Conservation (phyloP, 1,140 invertebrate genomes). For the Calycopis cecrops region DNA sequence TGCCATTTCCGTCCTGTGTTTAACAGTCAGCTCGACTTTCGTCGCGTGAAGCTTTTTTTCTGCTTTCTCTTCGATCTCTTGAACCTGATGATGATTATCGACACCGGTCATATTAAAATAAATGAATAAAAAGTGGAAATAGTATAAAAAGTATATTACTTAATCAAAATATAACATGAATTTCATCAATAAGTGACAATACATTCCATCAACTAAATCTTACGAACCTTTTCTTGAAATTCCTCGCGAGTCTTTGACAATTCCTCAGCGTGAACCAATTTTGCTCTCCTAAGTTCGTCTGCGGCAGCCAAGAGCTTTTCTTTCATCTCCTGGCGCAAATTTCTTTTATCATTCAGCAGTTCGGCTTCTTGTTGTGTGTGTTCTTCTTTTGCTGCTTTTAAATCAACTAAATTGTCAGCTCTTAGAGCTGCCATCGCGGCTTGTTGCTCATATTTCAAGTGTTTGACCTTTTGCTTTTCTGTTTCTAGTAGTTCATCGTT, state of each 20-base stretch:
- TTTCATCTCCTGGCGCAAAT: slow-evolving; percentile 82
- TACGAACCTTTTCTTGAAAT: slow-evolving; percentile 84
- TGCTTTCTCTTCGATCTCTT: slow-evolving; percentile 85
- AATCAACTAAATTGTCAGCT: slow-evolving; percentile 63
- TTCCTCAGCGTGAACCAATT: slow-evolving; percentile 73
- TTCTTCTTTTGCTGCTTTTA: slow-evolving; percentile 71
- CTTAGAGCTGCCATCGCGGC: slow-evolving; percentile 86
- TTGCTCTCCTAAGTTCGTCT: slow-evolving; percentile 60
- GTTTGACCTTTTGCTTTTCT: slow-evolving; percentile 94
- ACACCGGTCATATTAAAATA: no score
- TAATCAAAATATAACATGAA: no score
- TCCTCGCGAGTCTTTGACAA: slow-evolving; percentile 80
- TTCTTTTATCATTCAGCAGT: slow-evolving; percentile 86
- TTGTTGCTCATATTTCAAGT: slow-evolving; percentile 94
- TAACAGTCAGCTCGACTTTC: slow-evolving; percentile 83
- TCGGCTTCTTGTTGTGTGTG: slow-evolving; percentile 85
- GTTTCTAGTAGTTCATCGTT: slow-evolving; percentile 91
- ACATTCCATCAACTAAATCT: no score
- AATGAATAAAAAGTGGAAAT: no score
- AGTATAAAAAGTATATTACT: no score
- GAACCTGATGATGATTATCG: no score
- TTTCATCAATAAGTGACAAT: no score
- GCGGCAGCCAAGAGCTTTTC: slow-evolving; percentile 83
- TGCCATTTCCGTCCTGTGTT: slow-evolving; percentile 83
- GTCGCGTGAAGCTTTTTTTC: slow-evolving; percentile 85